These are phyloP conservation scores for Linnaemya vulpina DNA, from an alignment of 2,888 invertebrate genomes.

Conservation along the genomic window DNA sequence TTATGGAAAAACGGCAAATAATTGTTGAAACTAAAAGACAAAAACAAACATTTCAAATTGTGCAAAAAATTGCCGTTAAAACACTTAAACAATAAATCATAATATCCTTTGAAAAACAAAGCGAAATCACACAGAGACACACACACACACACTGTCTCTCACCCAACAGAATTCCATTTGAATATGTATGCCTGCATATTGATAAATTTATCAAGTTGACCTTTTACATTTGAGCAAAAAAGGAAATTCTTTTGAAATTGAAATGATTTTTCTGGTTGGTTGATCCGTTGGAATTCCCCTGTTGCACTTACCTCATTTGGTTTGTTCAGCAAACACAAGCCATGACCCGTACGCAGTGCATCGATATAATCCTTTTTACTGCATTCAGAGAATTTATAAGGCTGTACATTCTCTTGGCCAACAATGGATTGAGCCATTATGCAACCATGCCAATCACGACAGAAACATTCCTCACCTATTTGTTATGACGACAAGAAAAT, in stretches of 20 bases:
- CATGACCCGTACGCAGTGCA: conserved; percentile 92
- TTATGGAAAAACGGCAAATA: background rate
- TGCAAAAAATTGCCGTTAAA: conserved; percentile 38
- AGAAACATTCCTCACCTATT: conserved; percentile 91
- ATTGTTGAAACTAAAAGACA: conserved; percentile 38
- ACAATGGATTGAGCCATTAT: conserved; percentile 97
- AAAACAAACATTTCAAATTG: conserved; percentile 35
- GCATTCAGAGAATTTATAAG: conserved; percentile 98
- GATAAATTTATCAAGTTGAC: conserved; percentile 60
- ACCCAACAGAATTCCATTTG: conserved; percentile 25
- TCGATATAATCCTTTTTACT: conserved; percentile 95
- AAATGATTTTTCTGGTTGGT: conserved; percentile 38
- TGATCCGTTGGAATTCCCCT: conserved; percentile 20
- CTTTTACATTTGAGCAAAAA: conserved; percentile 9
- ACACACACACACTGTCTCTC: background rate
- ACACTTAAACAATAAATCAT: conserved; percentile 49
- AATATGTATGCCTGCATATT: conserved; percentile 5
- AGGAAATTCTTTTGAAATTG: conserved; percentile 24
- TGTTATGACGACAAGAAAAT: conserved; percentile 5
- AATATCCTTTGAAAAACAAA: conserved; percentile 23
- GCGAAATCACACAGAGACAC: background rate
- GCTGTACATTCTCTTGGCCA: conserved; percentile 95
- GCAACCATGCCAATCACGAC: conserved; percentile 97
- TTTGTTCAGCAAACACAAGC: conserved; percentile 95
- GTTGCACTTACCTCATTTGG: conserved; percentile 91